Evolutionary conservation across 2,113 vertebrate species (phyloP), one percentile per base, ranked within the genome.

Genomic region (Stegostoma tigrinum): DNA sequence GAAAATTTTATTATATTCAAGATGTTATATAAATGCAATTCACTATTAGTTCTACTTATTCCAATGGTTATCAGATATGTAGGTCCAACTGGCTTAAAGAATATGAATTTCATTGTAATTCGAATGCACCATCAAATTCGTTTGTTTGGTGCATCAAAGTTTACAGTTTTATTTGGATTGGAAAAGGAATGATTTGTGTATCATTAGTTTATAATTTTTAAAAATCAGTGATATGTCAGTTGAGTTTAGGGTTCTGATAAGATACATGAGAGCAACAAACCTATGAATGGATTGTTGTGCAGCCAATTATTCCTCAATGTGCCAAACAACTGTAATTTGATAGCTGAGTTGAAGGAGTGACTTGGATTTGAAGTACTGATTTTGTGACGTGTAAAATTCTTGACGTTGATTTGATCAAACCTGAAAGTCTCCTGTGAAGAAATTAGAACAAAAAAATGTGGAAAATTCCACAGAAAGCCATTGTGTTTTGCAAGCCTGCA

Each of bases 401-500:
- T 89, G 86, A 4, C 23, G 61, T 89, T 34, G 86, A 61, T 61
- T 89, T 61, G 86, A 48, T 34, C 86, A 89, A 89, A 89, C 48
- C 86, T 27, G 45, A 89, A 30, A 48, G 86, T 89, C 86, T 89
- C 48, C 21, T 55, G 86, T 89, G 86, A 89, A 89, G 48, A 89
- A 89, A 52, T 55, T 89, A 89, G 52, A 89, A 89, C 42, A 89
- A 52, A 89, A 52, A 23, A 42, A 23, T 7, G 5, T 23, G 55
- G 48, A 55, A 89, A 89, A 89, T 89, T 48, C 85, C 85, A 87
- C 42, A 89, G 24, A 55, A 17, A 48, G 48, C 48, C 48, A 83
- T 89, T 52, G 86, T 55, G 48, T 89, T 87, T 86, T 87, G 52
- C 55, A 52, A 55, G 48, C 86, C 21, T 52, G 42, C 24, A 55